Conservation (phyloP, 2,113 vertebrate species). For the Leptocoma aspasia region DNA sequence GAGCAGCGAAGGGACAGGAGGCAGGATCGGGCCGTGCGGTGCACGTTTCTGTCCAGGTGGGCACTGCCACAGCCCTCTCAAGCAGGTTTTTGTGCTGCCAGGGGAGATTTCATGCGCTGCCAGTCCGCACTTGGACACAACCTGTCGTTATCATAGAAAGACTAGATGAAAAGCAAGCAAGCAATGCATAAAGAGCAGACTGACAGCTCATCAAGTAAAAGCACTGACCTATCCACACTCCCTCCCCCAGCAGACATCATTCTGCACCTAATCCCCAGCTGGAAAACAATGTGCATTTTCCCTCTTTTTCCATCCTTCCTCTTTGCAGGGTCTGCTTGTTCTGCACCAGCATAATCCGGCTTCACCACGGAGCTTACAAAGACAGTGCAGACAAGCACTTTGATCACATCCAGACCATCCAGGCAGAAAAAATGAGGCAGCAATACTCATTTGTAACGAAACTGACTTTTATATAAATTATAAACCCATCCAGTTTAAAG, state of each 20-base stretch:
- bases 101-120: rapidly evolving
- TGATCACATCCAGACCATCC: background rate
- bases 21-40: background rate
- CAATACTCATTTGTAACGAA: conserved; percentile 62
- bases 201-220: background rate
- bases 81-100: too few relatives aligned
- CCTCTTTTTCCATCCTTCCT: background rate
- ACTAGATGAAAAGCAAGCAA: background rate
- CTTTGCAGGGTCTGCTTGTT: background rate
- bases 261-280: background rate
- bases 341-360: background rate
- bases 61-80: background rate
- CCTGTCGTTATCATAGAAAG: background rate
- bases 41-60: background rate
- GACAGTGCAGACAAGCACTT: rapidly evolving
- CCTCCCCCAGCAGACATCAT: background rate
- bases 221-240: background rate
- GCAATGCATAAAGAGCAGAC: background rate
- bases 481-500: conserved; percentile 75
- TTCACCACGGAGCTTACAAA: background rate
- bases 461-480: conserved; percentile 74
- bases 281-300: background rate
- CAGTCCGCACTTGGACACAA: background rate
- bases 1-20: background rate
- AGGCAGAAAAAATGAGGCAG: conserved; percentile 37